Evolutionary conservation across 2,797 vertebrate species (phyloP).

Genomic region (Gallinago stenura): DNA sequence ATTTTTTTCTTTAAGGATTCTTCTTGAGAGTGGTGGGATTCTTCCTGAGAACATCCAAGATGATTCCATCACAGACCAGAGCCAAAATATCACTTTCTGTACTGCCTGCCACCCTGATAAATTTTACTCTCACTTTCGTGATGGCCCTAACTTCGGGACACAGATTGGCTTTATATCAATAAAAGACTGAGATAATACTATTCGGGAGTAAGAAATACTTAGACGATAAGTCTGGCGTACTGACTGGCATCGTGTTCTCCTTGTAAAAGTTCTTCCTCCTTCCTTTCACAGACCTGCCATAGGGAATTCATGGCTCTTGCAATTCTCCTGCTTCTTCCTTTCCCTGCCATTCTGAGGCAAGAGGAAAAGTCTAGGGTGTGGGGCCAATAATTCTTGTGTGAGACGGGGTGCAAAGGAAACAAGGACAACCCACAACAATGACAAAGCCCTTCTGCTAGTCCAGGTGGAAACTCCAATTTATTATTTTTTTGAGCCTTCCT

Average conservation of each 20-base stretch:
- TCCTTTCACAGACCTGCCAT: background rate
- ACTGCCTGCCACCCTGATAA: conserved; percentile 88
- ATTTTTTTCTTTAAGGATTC: conserved; percentile 78
- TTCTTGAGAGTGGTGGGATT: conserved; percentile 89
- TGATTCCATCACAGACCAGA: conserved; percentile 69
- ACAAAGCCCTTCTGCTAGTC: background rate
- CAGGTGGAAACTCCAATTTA: background rate
- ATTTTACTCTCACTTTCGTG: conserved; percentile 92
- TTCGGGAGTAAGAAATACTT: background rate
- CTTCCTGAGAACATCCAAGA: conserved; percentile 89
- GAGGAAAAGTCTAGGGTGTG: background rate
- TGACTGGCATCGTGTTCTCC: background rate
- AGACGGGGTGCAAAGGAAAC: background rate
- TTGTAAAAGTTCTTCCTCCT: background rate
- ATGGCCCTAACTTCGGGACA: conserved; percentile 91
- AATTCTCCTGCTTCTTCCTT: background rate
- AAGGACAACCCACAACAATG: background rate
- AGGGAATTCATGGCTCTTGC: background rate
- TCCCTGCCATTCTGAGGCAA: background rate
- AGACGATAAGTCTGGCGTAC: background rate
- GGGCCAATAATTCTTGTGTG: background rate
- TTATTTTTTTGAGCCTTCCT: background rate
- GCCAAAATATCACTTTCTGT: conserved; percentile 84
- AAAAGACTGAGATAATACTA: conserved; percentile 67
- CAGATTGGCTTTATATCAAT: conserved; percentile 93